phyloP scores from a whole-genome alignment of 2,113 vertebrate species.

The Oplegnathus fasciatus region DNA sequence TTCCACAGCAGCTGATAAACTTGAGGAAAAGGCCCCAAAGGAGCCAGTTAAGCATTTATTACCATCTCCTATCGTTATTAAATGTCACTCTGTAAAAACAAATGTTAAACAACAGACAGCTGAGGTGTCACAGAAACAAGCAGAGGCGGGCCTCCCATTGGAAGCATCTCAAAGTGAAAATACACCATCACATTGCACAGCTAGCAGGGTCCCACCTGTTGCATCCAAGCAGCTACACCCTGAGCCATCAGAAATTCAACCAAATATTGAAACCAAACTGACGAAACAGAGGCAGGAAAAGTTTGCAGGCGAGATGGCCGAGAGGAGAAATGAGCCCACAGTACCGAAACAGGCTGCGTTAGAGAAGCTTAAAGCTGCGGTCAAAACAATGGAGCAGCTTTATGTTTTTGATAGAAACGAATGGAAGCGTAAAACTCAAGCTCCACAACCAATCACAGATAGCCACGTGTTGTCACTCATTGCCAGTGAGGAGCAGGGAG shows the following conservation, averaged over 20 bases:
- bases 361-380: slow-evolving; percentile 95
- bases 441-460: slow-evolving; percentile 85
- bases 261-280: slow-evolving; percentile 86
- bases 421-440: slow-evolving; percentile 93
- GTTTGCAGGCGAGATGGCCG: slow-evolving; percentile 63
- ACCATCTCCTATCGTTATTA: slow-evolving; percentile 91
- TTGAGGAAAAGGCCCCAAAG: slow-evolving; percentile 80
- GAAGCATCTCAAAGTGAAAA: slow-evolving; percentile 80
- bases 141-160: slow-evolving; percentile 46
- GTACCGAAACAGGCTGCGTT: slow-evolving; percentile 88
- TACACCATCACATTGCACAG: slow-evolving; percentile 81
- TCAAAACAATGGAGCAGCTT: slow-evolving; percentile 96
- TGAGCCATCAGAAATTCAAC: slow-evolving; percentile 81
- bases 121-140: slow-evolving; percentile 45
- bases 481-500: slow-evolving; percentile 84
- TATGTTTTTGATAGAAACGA: slow-evolving; percentile 94
- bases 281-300: slow-evolving; percentile 86
- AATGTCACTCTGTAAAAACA: slow-evolving; percentile 92
- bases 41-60: slow-evolving; percentile 78
- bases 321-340: slow-evolving; percentile 82
- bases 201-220: slow-evolving; percentile 81
- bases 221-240: slow-evolving; percentile 84
- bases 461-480: slow-evolving; percentile 94
- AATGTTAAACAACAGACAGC: slow-evolving; percentile 57
- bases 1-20: slow-evolving; percentile 77